Base-by-base conservation (phyloP, 1,140 invertebrate genomes). In the Frieseomelitta varia region DNA sequence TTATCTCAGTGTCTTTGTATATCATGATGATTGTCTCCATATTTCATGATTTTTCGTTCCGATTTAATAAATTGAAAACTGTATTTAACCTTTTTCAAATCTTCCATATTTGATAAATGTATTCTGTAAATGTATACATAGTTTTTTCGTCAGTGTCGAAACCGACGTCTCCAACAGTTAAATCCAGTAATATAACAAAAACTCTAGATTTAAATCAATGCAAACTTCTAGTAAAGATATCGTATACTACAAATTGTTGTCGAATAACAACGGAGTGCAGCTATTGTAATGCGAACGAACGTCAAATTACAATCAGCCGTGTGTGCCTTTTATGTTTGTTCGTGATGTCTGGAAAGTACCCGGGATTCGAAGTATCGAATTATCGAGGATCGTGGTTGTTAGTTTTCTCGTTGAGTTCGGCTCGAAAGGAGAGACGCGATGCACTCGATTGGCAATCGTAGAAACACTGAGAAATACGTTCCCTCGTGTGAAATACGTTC, bases 401-500 rank as follows among this genome's bases (percentile, higher is more conserved):
- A 53, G 27, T 4, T n/a, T 19, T 21, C 27, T 55, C 71, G 39
- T n/a, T 12, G 47, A 30, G 51, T 47, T 30, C 17, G 19, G 34
- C 11, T 1, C 4, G 47, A 14, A 30, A 55, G 1, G 27, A 27
- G 47, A 27, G n/a, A 27, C 58, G 19, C 47, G 47, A 30, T 10
- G n/a, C 71, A 1, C 51, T 73, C 71, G 71, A 73, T 73, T 53
- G 71, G 17, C 71, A 73, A 73, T 73, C 34, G 34, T 4, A 24
- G 34, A 68, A 39, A 68, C 67, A n/a, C 71, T 24, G 8, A 30
- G 27, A 47, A 47, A 47, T 73, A 73, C 55, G 12, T 73, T 47
- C 39, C 51, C 27, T 53, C 71, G 71, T 12, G 71, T 55, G 71
- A 73, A 73, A 73, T 73, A 73, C 71, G 71, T n/a, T 53, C 71